Percentiles rank a stretch among this genome's conserved stretches.
Conservation (phyloP, 2,888 invertebrate species). For the Prenolepis imparis region DNA sequence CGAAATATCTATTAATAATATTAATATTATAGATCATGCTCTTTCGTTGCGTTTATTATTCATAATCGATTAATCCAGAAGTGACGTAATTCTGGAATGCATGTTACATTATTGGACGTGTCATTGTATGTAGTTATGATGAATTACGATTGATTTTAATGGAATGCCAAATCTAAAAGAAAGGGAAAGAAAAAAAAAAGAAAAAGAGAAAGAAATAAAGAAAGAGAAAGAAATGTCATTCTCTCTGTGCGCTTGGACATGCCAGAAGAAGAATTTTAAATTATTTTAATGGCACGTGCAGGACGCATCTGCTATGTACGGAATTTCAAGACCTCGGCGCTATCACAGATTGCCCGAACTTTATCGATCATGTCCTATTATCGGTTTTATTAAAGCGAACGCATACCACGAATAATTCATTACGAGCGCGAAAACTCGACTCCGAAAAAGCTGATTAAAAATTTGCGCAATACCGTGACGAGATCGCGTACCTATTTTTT, state of each 20-base stretch:
- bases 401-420: slow-evolving; percentile 65
- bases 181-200: no score
- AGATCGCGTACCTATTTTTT: slow-evolving; percentile 17
- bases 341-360: slow-evolving; percentile 66
- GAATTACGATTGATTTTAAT: slow-evolving; percentile 66
- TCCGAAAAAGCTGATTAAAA: slow-evolving; percentile 43
- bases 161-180: slow-evolving; percentile 60
- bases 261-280: slow-evolving; percentile 70
- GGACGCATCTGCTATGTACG: slow-evolving; percentile 61
- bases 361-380: slow-evolving; percentile 65
- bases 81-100: slow-evolving; percentile 55
- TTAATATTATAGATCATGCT: background rate
- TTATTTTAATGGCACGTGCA: slow-evolving; percentile 68
- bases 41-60: slow-evolving; percentile 36
- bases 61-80: background rate
- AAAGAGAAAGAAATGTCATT: slow-evolving; percentile 28
- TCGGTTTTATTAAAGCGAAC: slow-evolving; percentile 67
- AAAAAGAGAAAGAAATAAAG: background rate
- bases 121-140: slow-evolving; percentile 7
- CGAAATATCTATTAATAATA: background rate
- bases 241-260: slow-evolving; percentile 55
- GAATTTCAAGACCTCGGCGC: slow-evolving; percentile 68
- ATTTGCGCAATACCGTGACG: slow-evolving; percentile 32
- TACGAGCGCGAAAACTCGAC: slow-evolving; percentile 19
- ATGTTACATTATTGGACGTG: background rate